phyloP scores from a whole-genome alignment of 2,113 vertebrate genomes.

The Platysternon megacephalum region DNA sequence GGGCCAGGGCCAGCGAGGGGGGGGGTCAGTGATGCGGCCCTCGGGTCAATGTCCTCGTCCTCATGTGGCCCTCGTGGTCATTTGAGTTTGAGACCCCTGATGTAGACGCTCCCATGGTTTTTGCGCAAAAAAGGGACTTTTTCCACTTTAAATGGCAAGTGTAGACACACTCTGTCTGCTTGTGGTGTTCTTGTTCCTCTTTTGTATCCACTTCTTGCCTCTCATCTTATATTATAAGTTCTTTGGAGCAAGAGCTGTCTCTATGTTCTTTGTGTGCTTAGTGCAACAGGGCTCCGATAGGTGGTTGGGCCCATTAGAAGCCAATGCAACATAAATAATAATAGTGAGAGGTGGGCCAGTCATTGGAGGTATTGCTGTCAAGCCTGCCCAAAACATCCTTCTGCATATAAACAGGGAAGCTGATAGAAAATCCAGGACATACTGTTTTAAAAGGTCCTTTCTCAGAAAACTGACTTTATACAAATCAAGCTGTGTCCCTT shows the following conservation, averaged over 20 bases:
- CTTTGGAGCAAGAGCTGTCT: background rate
- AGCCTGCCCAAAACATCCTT: background rate
- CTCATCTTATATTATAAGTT: background rate
- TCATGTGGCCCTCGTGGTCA: no score
- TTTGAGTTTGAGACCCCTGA: no score
- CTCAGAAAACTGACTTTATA: background rate
- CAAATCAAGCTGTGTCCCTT: background rate
- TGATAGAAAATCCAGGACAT: background rate
- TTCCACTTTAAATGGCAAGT: no score
- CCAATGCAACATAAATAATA: background rate
- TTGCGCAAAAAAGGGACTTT: no score
- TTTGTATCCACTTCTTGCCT: background rate
- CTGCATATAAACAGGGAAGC: background rate
- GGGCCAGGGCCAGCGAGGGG: no score
- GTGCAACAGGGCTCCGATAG: background rate
- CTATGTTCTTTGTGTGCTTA: background rate
- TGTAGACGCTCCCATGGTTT: no score
- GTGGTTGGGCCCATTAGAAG: background rate
- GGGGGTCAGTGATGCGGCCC: no score
- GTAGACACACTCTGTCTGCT: no score
- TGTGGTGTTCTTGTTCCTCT: background rate
- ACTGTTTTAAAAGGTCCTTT: background rate
- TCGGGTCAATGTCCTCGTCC: no score
- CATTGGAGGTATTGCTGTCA: no score
- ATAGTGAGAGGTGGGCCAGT: background rate